Conservation (phyloP, 2,888 invertebrate genomes). For the Hypena proboscidalis region DNA sequence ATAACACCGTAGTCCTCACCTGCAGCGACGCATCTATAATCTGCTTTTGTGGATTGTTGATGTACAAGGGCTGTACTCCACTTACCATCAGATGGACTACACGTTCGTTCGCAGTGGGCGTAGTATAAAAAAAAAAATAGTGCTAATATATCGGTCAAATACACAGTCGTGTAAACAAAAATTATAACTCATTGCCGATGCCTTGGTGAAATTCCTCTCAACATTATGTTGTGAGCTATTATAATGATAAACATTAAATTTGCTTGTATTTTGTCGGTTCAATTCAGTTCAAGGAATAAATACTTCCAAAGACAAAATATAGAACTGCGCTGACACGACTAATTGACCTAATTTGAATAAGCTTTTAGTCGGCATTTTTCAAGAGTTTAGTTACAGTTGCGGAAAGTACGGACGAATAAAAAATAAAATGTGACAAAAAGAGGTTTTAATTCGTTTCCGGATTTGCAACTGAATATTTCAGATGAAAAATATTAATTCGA, state of each 20-base stretch:
- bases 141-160: constrained; percentile 27
- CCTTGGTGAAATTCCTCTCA: constrained; percentile 37
- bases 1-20: too few species aligned
- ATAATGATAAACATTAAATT: constrained; percentile 48
- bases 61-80: too few species aligned
- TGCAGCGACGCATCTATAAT: too few species aligned
- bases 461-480: too few species aligned
- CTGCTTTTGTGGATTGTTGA: too few species aligned
- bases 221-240: constrained; percentile 43
- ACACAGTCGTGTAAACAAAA: constrained; percentile 17
- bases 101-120: too few species aligned
- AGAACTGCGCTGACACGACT: constrained; percentile 44
- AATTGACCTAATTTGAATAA: constrained; percentile 63
- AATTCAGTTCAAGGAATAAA: constrained; percentile 37
- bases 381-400: constrained; percentile 51
- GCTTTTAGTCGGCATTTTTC: constrained; percentile 50
- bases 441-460: too few species aligned
- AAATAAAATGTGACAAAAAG: constrained; percentile 7
- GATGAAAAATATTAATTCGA: too few species aligned
- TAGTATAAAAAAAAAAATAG: too few species aligned
- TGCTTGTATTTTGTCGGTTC: constrained; percentile 42
- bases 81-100: too few species aligned
- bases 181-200: constrained; percentile 19
- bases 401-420: constrained; percentile 32
- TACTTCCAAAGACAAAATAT: constrained; percentile 38